Percentiles rank a stretch among this genome's conserved stretches.
Evolutionary conservation across 2,888 invertebrate species (phyloP).

Genomic region (Ophioninae sp.): DNA sequence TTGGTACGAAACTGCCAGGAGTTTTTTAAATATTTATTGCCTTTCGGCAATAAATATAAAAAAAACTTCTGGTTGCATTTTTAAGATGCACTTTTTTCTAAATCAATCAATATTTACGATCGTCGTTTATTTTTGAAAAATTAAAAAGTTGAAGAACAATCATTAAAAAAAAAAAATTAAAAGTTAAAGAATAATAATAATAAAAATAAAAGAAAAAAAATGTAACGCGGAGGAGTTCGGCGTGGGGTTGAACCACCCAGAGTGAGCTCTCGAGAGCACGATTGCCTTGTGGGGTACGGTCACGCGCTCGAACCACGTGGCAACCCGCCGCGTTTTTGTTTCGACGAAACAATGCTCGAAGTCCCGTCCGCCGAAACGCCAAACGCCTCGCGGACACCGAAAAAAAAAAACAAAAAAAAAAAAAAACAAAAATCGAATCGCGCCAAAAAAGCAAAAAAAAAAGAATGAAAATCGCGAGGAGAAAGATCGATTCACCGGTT

Average conservation of each 20-base stretch:
- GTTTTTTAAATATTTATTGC: too few species aligned
- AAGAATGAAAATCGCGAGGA: not conserved
- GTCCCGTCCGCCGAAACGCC: slow-evolving; percentile 20
- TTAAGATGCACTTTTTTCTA: too few species aligned
- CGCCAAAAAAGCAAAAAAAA: too few species aligned
- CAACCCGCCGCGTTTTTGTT: slow-evolving; percentile 59
- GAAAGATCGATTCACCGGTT: not conserved
- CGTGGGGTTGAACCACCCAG: slow-evolving; percentile 32
- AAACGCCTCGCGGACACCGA: slow-evolving; percentile 27
- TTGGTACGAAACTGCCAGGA: not conserved
- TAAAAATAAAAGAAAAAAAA: slow-evolving; percentile 10
- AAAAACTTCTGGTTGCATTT: too few species aligned
- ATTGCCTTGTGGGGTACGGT: slow-evolving; percentile 26
- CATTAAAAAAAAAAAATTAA: too few species aligned
- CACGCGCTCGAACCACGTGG: slow-evolving; percentile 28
- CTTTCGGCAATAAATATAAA: too few species aligned
- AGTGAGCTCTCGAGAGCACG: slow-evolving; percentile 57
- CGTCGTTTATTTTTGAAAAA: too few species aligned
- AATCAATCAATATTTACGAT: too few species aligned
- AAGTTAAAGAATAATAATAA: too few species aligned
- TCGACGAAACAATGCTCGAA: slow-evolving; percentile 47
- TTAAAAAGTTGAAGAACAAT: too few species aligned
- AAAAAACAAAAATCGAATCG: not conserved
- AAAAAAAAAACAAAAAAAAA: slow-evolving; percentile 19
- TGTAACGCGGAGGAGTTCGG: slow-evolving; percentile 30